Evolutionary conservation across 2,113 vertebrate genomes (phyloP).

Genomic region (Etheostoma spectabile): DNA sequence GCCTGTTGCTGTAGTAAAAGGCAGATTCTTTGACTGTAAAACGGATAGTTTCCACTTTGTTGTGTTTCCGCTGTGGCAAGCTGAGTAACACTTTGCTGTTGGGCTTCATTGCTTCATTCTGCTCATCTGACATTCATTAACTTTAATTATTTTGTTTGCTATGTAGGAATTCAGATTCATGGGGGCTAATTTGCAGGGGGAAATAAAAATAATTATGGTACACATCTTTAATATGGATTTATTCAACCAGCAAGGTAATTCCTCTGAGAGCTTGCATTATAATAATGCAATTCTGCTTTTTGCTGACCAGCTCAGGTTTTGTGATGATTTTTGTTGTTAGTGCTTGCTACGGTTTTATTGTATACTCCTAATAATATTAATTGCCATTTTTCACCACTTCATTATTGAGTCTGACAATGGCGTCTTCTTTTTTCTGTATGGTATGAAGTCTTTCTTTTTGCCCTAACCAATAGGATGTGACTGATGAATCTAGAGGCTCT

Average conservation of each 20-base stretch:
- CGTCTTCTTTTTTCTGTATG: neutral
- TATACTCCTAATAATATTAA: too few relatives aligned
- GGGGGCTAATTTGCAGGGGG: conserved; percentile 39
- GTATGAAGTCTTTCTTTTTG: too few relatives aligned
- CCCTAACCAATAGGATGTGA: neutral
- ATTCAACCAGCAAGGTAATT: neutral
- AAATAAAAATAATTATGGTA: conserved; percentile 42
- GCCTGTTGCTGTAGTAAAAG: conserved; percentile 24
- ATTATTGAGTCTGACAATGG: neutral
- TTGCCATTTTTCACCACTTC: neutral
- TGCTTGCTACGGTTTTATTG: neutral
- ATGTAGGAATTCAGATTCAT: conserved; percentile 39
- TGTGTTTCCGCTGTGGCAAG: conserved; percentile 31
- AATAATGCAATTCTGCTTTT: conserved; percentile 11
- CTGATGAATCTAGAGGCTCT: neutral
- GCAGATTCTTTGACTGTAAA: conserved; percentile 23
- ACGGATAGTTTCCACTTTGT: conserved; percentile 36
- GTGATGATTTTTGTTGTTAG: neutral
- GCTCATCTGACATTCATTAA: conserved; percentile 59
- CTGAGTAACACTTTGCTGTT: conserved; percentile 27
- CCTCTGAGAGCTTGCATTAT: neutral
- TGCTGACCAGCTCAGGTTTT: neutral
- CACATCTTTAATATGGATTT: conserved; percentile 17
- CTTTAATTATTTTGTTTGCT: conserved; percentile 61
- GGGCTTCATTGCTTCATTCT: conserved; percentile 45